phyloP scores from a whole-genome alignment of 2,888 invertebrate genomes.

The Xestia c-nigrum region DNA sequence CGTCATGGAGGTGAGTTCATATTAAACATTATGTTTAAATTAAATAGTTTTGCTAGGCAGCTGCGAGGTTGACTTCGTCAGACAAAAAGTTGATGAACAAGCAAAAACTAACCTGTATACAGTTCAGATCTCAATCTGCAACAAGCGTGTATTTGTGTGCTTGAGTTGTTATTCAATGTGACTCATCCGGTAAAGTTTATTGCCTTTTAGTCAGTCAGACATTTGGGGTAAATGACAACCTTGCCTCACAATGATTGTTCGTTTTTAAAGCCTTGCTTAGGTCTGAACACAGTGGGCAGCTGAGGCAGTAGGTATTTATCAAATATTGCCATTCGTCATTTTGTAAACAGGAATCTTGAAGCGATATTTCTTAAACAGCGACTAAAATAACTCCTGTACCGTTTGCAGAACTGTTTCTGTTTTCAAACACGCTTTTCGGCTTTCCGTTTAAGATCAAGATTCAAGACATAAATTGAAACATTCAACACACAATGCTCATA shows the following conservation, averaged over 20 bases:
- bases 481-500: not conserved
- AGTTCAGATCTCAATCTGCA: constrained; percentile 13
- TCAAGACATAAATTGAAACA: not conserved
- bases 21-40: constrained; percentile 15
- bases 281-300: constrained; percentile 19
- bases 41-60: constrained; percentile 14
- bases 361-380: constrained; percentile 67
- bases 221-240: constrained; percentile 34
- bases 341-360: constrained; percentile 54
- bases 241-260: constrained; percentile 23
- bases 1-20: constrained; percentile 97
- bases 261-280: constrained; percentile 19
- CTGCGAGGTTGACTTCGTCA: not conserved
- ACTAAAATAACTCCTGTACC: constrained; percentile 66
- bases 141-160: constrained; percentile 25
- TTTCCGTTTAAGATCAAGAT: constrained; percentile 20
- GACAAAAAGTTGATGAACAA: constrained; percentile 18
- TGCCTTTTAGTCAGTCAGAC: constrained; percentile 48
- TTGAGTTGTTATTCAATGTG: constrained; percentile 52
- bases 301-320: constrained; percentile 15
- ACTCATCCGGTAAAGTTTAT: constrained; percentile 62
- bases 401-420: constrained; percentile 43
- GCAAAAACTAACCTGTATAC: constrained; percentile 35
- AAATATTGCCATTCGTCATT: constrained; percentile 60
- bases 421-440: constrained; percentile 25